Percentiles rank a stretch among this genome's conserved stretches.
These are phyloP conservation scores for Erythrocercus mccallii DNA, from an alignment of 2,113 vertebrate genomes.

Conservation along the genomic window DNA sequence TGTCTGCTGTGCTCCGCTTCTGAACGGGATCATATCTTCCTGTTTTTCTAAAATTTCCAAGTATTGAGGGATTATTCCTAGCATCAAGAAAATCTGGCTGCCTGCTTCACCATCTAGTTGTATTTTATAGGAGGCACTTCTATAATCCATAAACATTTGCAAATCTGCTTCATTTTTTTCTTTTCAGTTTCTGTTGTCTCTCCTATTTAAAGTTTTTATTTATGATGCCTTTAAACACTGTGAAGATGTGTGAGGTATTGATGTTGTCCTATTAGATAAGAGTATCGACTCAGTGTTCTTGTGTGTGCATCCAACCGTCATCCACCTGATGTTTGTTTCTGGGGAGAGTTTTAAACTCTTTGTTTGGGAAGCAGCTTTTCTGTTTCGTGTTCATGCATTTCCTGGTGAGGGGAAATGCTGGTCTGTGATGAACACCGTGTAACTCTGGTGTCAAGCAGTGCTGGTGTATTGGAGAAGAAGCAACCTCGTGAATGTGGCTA, in stretches of 20 bases:
- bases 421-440: neutral
- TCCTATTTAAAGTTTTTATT: neutral
- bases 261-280: neutral
- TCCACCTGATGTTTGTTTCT: neutral
- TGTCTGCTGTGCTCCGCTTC: neutral
- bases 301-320: neutral
- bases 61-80: neutral
- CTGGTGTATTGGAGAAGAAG: neutral
- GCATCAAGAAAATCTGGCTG: neutral
- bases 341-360: neutral
- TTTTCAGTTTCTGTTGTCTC: neutral
- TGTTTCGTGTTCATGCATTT: neutral
- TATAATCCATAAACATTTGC: neutral
- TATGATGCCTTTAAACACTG: neutral
- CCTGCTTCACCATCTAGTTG: neutral
- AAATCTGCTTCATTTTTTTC: neutral
- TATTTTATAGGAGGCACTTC: neutral
- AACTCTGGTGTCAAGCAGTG: neutral
- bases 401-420: neutral
- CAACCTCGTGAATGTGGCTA: neutral
- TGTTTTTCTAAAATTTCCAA: neutral
- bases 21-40: neutral
- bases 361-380: neutral
- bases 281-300: neutral
- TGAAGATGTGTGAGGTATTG: neutral